Conservation (phyloP, 2,888 invertebrate species). For the Lepidonotus clava region DNA sequence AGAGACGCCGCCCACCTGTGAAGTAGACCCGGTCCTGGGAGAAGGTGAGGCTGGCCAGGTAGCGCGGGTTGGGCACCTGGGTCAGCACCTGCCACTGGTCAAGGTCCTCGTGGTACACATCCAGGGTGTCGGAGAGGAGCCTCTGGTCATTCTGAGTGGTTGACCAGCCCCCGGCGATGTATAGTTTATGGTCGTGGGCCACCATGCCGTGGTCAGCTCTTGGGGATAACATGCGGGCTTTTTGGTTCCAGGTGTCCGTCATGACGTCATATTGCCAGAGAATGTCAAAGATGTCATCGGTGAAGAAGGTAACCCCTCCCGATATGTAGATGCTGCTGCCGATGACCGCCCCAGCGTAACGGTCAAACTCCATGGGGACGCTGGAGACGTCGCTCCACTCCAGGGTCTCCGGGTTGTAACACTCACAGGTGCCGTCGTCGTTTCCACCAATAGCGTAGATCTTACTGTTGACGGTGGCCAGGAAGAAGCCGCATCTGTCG, state of each 20-base stretch:
- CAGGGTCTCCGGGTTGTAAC: constrained; percentile 55
- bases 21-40: constrained; percentile 85
- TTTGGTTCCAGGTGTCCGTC: constrained; percentile 67
- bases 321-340: constrained; percentile 80
- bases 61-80: constrained; percentile 85
- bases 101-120: constrained; percentile 84
- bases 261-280: constrained; percentile 58
- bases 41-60: constrained; percentile 86
- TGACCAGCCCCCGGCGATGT: constrained; percentile 82
- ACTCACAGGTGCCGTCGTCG: constrained; percentile 53
- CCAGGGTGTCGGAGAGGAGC: constrained; percentile 84
- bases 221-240: constrained; percentile 68
- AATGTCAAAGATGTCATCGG: constrained; percentile 63
- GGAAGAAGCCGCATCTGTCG: constrained; percentile 76
- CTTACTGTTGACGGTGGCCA: constrained; percentile 68
- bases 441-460: constrained; percentile 75
- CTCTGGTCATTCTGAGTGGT: constrained; percentile 81
- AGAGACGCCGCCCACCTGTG: constrained; percentile 85
- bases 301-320: constrained; percentile 76
- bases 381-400: constrained; percentile 50
- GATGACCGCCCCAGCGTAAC: constrained; percentile 58
- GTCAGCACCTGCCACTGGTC: constrained; percentile 85
- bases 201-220: constrained; percentile 75
- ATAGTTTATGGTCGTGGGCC: constrained; percentile 67
- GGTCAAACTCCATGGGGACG: constrained; percentile 27